Percentiles rank a stretch among this genome's conserved stretches.
Evolutionary conservation across 2,888 invertebrate species (phyloP).

Genomic region (Apotomis turbidana): DNA sequence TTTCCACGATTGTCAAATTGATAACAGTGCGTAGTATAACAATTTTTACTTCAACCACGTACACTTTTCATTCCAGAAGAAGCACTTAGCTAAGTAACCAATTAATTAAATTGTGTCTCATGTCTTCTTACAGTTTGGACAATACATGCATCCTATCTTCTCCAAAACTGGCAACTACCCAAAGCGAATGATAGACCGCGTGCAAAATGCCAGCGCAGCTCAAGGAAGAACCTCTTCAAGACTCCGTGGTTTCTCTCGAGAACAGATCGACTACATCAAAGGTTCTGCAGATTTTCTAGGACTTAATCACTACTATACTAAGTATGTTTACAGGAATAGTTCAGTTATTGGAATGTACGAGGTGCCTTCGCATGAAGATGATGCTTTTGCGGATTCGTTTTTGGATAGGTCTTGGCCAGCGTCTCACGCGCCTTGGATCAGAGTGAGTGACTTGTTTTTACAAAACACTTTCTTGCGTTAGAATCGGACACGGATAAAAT

Average conservation of each 20-base stretch:
- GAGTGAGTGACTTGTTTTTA: conserved; percentile 40
- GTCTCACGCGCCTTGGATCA: conserved; percentile 42
- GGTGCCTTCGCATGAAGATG: conserved; percentile 47
- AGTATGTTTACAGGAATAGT: conserved; percentile 47
- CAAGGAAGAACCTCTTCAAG: conserved; percentile 40
- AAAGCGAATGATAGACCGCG: conserved; percentile 26
- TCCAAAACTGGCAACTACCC: conserved; percentile 41
- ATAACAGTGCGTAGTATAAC: too few relatives aligned
- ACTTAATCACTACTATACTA: conserved; percentile 39
- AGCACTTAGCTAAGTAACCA: too few relatives aligned
- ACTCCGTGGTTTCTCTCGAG: conserved; percentile 34
- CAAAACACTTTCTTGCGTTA: too few relatives aligned
- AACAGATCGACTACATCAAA: conserved; percentile 38
- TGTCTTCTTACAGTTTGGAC: conserved; percentile 11
- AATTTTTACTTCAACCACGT: too few relatives aligned
- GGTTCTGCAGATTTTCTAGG: conserved; percentile 41
- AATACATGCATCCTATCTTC: conserved; percentile 39
- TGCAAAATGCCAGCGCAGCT: conserved; percentile 31
- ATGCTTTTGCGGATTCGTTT: conserved; percentile 46
- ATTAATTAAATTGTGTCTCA: too few relatives aligned
- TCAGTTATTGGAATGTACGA: conserved; percentile 44
- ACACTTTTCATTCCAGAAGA: too few relatives aligned
- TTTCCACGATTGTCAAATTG: too few relatives aligned
- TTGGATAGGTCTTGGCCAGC: conserved; percentile 48
- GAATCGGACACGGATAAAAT: too few relatives aligned